These are phyloP conservation scores for Casuarius casuarius DNA, from an alignment of 2,113 vertebrate species.

Conservation along the genomic window DNA sequence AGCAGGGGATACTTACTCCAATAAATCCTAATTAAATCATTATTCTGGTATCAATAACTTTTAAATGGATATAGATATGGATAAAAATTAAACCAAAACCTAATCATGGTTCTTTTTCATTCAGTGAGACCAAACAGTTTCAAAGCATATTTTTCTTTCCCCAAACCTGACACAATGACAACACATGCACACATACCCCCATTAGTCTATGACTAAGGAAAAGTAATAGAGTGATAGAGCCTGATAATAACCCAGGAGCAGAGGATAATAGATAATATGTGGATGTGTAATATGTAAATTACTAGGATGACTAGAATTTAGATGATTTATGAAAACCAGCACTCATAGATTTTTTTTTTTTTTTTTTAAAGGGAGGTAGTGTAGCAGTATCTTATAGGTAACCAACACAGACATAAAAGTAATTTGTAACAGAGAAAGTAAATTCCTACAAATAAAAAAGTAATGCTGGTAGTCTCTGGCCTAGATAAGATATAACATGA, in stretches of 20 bases:
- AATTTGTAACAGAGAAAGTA: background rate
- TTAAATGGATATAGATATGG: background rate
- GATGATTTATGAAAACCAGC: background rate
- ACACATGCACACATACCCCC: background rate
- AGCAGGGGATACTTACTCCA: background rate
- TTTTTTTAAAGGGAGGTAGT: background rate
- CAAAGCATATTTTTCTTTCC: background rate
- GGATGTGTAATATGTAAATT: background rate
- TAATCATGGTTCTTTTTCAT: background rate
- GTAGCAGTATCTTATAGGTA: background rate
- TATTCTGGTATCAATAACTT: background rate
- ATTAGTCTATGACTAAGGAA: background rate
- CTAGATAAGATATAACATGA: background rate
- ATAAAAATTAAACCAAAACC: background rate
- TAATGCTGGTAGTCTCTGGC: background rate
- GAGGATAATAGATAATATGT: background rate
- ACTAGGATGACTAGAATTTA: background rate
- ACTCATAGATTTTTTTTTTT: background rate
- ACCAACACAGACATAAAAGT: background rate
- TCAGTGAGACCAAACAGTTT: background rate
- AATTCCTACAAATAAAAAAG: slow-evolving; percentile 11
- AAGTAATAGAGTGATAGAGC: background rate
- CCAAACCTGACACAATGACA: background rate
- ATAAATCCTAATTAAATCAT: background rate
- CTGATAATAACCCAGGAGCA: background rate